Conservation (phyloP, 2,797 vertebrate species). For the Enteromius thamalakanensis region DNA sequence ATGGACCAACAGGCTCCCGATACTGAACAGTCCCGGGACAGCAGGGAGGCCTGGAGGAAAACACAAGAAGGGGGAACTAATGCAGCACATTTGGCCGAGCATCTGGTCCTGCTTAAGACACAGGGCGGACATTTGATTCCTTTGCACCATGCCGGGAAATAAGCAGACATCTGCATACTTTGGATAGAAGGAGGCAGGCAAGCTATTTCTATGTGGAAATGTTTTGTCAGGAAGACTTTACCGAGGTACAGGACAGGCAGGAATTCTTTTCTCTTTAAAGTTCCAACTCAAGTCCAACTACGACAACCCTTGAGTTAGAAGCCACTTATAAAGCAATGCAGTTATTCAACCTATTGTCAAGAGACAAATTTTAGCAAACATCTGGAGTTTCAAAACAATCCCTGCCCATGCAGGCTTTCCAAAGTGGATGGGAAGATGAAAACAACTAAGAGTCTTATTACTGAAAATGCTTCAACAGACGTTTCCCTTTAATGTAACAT, state of each 20-base stretch:
- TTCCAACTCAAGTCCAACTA: not conserved
- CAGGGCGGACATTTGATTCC: constrained; percentile 63
- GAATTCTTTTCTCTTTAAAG: not conserved
- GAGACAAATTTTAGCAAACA: constrained; percentile 7
- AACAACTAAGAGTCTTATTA: not conserved
- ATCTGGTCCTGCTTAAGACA: constrained; percentile 78
- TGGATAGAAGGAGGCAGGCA: constrained; percentile 52
- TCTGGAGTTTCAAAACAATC: not conserved
- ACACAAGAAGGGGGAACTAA: constrained; percentile 66
- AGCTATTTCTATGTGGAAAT: constrained; percentile 53
- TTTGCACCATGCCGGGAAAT: constrained; percentile 57
- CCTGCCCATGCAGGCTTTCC: not conserved
- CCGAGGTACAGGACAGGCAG: constrained; percentile 26
- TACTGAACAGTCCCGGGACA: constrained; percentile 58
- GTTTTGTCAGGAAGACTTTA: constrained; percentile 49
- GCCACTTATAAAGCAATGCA: not conserved
- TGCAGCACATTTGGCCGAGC: constrained; percentile 73
- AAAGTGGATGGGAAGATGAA: constrained; percentile 8
- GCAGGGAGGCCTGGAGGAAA: constrained; percentile 62
- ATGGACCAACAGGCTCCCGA: constrained; percentile 63
- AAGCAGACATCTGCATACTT: constrained; percentile 60
- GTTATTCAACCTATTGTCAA: not conserved
- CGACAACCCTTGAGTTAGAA: not conserved
- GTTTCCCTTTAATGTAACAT: not conserved
- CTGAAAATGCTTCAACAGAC: constrained; percentile 6